Base-by-base conservation (phyloP, 2,113 vertebrate genomes). In the Paramormyrops kingsleyae region DNA sequence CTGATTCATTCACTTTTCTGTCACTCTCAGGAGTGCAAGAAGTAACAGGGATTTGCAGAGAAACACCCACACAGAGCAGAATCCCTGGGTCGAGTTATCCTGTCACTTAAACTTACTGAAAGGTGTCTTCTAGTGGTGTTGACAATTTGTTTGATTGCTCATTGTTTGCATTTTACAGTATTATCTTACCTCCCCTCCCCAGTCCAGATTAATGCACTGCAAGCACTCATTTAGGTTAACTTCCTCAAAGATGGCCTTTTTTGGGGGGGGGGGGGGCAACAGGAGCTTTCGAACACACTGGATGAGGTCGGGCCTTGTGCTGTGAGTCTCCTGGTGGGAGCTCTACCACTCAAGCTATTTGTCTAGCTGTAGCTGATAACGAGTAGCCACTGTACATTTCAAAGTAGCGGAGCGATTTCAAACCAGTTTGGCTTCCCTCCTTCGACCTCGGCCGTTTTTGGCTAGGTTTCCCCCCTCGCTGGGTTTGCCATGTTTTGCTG, bases 21-120 rank as follows among this genome's bases (percentile, higher is more conserved):
- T 84, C 83, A n/a, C 94, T 95, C 96, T 96, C 95, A 96, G 95
- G 95, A 95, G 93, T 94, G 88, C 93, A 94, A 93, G 88, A 31
- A 35, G 9, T 27, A 56, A 4, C 49, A 15, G 21, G 87, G 62
- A 42, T 59, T 62, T 56, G 77, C 47, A 44, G 39, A 53, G 56
- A 87, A 62, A 74, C 12, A 87, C 8, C 47, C 83, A 50, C 24
- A 53, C 9, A 49, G 35, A 19, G n/a, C 88, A 92, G 92, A 92
- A 92, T 39, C 93, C 90, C 89, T 94, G 90, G 92, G 93, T 93
- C 93, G 93, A 92, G 94, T 91, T 92, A 93, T 91, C 83, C 93
- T 93, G 90, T 95, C 89, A 92, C 92, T 92, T 88, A 83, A 91
- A 93, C 92, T 46, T 90, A 93, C 92, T 90, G 93, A 91, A 92